Base-by-base conservation (phyloP, 1,140 invertebrate species). In the Dendrolimus kikuchii region DNA sequence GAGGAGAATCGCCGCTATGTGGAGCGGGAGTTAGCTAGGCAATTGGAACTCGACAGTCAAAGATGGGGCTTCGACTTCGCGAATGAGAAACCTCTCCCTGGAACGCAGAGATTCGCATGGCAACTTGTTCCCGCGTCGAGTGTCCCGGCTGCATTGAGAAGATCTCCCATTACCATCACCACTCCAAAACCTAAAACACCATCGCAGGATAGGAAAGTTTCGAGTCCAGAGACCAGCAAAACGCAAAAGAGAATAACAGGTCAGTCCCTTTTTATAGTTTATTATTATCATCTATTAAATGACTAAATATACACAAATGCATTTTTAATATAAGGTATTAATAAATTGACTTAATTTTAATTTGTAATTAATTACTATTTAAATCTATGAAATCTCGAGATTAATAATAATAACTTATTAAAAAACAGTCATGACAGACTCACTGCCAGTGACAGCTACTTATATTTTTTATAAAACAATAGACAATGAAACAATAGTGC, bases 211-310 rank as follows among this genome's bases (percentile, higher is more conserved):
- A 45, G 64, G 5, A 81, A 80, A 67, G 69, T 78, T 37, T 74
- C 75, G 9, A 85, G 83, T 62, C 81, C 83, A 38, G 80, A 83
- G 38, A 78, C 44, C 62, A 76, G 59, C 57, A 84, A 86, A 70
- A 81, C 80, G 10, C 83, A 86, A 57, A 86, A 86, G 62, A 84
- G 83, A 81, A 85, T 85, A 75, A 86, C 83, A 86, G 83, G 83
- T 86, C 45, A 72, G 77, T 78, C 40, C 57, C 61, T 38, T 7
- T 49, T 49, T 36, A 41, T 5, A 42, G 41, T n/a, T n/a, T 45
- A 7, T n/a, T 45, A 23, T 23, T 23, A 23, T 2, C 23, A 23
- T 23, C 3, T 23, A 23, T 23, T 23, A 3, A 23, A 23, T 23
- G 23, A 23, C 23, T 23, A 23, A 3, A 23, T 23, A 23, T 23